Percentiles rank a stretch among this genome's conserved stretches.
Conservation (phyloP, 2,797 vertebrate species). For the Notolabrus celidotus region DNA sequence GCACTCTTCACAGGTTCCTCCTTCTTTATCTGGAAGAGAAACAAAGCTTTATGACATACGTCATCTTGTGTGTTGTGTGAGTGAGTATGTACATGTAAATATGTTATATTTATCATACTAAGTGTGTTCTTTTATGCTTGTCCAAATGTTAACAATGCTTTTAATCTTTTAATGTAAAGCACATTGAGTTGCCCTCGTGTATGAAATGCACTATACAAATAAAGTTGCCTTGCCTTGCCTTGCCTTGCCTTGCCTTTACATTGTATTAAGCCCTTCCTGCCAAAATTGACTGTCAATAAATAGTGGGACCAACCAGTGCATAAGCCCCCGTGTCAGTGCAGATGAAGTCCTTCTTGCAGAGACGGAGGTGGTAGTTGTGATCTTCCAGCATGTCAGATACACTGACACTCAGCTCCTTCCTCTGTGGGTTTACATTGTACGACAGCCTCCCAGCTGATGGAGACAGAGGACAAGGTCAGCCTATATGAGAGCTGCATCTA, state of each 20-base stretch:
- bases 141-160: too few species aligned
- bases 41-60: conserved; percentile 3
- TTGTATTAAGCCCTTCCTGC: too few species aligned
- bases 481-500: too few species aligned
- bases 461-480: background rate
- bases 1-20: conserved; percentile 75
- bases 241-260: too few species aligned
- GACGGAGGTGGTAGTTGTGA: conserved; percentile 86
- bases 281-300: background rate
- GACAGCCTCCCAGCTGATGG: conserved; percentile 85
- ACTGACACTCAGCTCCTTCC: conserved; percentile 82
- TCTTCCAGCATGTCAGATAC: conserved; percentile 81
- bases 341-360: conserved; percentile 87
- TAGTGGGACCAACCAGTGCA: conserved; percentile 81
- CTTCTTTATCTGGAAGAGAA: conserved; percentile 85
- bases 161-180: too few species aligned
- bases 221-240: too few species aligned
- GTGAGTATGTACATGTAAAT: too few species aligned
- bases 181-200: too few species aligned
- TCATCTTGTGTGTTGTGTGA: background rate
- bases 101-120: too few species aligned
- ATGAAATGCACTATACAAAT: too few species aligned
- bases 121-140: too few species aligned
- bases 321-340: conserved; percentile 82
- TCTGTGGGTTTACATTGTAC: conserved; percentile 80